Conservation (phyloP, 2,113 vertebrate species). For the Nesoenas mayeri region DNA sequence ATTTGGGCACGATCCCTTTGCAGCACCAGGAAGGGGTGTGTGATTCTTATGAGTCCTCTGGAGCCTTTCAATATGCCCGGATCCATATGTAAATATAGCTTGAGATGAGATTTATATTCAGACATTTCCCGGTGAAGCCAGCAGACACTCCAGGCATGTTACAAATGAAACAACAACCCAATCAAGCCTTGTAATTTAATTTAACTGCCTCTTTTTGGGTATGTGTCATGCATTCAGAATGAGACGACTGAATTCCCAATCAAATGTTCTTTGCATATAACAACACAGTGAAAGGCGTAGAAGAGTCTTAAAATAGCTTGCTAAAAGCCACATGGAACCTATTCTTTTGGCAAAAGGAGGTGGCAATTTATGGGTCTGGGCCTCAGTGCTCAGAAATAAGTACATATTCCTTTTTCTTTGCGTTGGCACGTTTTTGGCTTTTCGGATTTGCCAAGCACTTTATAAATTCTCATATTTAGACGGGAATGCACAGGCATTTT, state of each 20-base stretch:
- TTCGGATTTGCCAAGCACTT: neutral
- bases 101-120: neutral
- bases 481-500: neutral
- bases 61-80: neutral
- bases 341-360: slow-evolving; percentile 4
- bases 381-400: neutral
- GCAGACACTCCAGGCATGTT: neutral
- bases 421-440: neutral
- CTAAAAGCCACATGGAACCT: neutral
- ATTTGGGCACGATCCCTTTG: neutral
- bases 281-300: neutral
- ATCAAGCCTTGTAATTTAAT: neutral
- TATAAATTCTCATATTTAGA: neutral
- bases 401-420: neutral
- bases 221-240: neutral
- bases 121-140: neutral
- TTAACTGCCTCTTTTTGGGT: neutral
- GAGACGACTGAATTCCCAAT: neutral
- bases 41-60: neutral
- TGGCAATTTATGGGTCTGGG: slow-evolving; percentile 3
- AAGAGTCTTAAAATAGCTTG: neutral
- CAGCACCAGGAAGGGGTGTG: neutral
- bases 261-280: neutral
- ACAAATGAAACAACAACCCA: neutral
- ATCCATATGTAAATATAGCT: neutral